phyloP scores from a whole-genome alignment of 2,113 vertebrate genomes.

The Pyrgilauda ruficollis region DNA sequence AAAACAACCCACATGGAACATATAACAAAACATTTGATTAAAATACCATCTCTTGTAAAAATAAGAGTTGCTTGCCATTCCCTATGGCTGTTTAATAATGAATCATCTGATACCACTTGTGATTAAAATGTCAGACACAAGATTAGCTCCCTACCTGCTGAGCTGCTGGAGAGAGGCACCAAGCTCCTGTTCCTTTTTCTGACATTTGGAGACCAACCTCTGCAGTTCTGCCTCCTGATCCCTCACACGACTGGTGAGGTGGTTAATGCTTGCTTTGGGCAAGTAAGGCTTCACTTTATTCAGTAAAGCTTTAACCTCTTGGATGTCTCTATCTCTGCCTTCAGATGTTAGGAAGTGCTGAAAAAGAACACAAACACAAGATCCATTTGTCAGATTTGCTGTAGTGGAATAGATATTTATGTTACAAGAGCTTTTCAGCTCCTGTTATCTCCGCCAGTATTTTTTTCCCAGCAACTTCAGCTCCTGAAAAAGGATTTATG shows the following conservation, averaged over 20 bases:
- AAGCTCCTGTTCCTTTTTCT: conserved; percentile 75
- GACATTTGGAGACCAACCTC: conserved; percentile 77
- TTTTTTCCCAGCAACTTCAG: background rate
- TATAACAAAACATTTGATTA: background rate
- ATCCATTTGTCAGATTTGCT: background rate
- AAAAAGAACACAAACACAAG: conserved; percentile 8
- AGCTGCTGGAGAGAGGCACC: conserved; percentile 71
- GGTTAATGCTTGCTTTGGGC: conserved; percentile 73
- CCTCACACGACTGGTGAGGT: conserved; percentile 76
- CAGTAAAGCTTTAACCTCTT: conserved; percentile 76
- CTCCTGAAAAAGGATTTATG: background rate
- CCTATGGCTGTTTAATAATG: background rate
- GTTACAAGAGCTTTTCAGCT: background rate
- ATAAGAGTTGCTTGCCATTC: background rate
- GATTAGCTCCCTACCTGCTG: conserved; percentile 71
- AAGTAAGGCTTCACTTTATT: conserved; percentile 74
- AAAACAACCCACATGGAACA: background rate
- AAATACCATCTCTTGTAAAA: background rate
- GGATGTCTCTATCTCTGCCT: conserved; percentile 77
- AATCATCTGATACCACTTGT: background rate
- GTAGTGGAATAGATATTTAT: background rate
- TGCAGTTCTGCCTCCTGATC: conserved; percentile 82
- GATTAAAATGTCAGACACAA: background rate
- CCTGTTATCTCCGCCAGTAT: background rate
- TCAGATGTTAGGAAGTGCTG: conserved; percentile 84